phyloP scores from a whole-genome alignment of 2,113 vertebrate genomes.

The Hippocampus comes region DNA sequence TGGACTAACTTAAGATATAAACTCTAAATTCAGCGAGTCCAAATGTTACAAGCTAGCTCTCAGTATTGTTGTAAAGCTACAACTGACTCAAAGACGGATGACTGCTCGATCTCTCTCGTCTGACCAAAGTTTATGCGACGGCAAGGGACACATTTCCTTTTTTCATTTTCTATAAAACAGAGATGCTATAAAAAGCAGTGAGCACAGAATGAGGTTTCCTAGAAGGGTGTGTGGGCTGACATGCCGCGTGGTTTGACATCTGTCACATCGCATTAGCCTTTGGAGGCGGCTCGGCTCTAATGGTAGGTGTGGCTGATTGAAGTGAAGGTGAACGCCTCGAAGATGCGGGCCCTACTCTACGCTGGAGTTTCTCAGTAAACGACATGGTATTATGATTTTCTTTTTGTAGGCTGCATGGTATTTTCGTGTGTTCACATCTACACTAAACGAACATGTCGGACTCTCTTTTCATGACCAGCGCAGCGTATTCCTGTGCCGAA shows the following conservation, averaged over 20 bases:
- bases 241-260: slow-evolving; percentile 50
- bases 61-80: background rate
- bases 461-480: no score
- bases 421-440: background rate
- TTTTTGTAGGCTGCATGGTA: no score
- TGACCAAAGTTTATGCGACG: no score
- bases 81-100: background rate
- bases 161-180: background rate
- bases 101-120: background rate
- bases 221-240: slow-evolving; percentile 32
- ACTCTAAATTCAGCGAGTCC: no score
- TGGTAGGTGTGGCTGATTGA: slow-evolving; percentile 47
- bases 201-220: slow-evolving; percentile 27
- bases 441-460: background rate
- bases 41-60: no score
- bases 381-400: background rate
- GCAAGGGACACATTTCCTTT: background rate
- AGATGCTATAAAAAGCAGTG: slow-evolving; percentile 28
- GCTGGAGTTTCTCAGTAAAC: slow-evolving; percentile 12
- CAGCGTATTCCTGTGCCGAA: no score
- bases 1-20: no score
- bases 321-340: slow-evolving; percentile 51
- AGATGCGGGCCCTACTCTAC: slow-evolving; percentile 10
- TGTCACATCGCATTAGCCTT: slow-evolving; percentile 58
- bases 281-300: slow-evolving; percentile 33